Percentiles rank a stretch among this genome's conserved stretches.
These are phyloP conservation scores for Ochropacha duplaris DNA, from an alignment of 2,888 invertebrate species.

Conservation along the genomic window DNA sequence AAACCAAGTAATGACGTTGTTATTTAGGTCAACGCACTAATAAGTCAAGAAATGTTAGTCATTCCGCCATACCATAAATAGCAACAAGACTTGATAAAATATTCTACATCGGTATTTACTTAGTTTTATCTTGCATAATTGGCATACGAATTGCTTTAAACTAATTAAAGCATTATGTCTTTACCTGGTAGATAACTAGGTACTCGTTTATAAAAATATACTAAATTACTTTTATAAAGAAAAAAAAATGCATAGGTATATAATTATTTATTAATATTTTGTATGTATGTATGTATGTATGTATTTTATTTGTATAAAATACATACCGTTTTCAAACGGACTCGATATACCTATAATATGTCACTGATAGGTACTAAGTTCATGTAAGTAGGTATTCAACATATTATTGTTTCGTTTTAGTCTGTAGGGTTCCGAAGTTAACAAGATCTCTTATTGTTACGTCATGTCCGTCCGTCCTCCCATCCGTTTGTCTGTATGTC, in stretches of 20 bases:
- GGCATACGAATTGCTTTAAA: neutral
- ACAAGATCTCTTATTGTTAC: no score
- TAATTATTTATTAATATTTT: neutral
- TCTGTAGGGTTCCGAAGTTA: no score
- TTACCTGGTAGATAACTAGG: no score
- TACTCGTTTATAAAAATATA: no score
- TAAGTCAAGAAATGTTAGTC: neutral
- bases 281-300: no score
- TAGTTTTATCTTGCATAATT: neutral
- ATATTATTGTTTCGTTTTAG: no score
- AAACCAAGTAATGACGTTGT: neutral
- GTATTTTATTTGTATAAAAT: no score
- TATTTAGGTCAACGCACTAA: neutral
- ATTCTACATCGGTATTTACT: neutral
- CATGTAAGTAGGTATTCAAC: no score
- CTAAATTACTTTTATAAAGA: no score
- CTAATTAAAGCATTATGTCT: no score
- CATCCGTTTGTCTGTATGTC: no score
- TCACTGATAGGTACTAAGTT: neutral
- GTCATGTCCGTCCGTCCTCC: no score
- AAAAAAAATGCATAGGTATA: slow-evolving; percentile 1
- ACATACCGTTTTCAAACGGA: neutral
- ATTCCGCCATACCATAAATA: neutral
- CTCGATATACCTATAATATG: neutral
- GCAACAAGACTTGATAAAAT: neutral